Evolutionary conservation across 2,888 invertebrate species (phyloP), one percentile per base, ranked within the genome.

Genomic region (Patella pellucida): DNA sequence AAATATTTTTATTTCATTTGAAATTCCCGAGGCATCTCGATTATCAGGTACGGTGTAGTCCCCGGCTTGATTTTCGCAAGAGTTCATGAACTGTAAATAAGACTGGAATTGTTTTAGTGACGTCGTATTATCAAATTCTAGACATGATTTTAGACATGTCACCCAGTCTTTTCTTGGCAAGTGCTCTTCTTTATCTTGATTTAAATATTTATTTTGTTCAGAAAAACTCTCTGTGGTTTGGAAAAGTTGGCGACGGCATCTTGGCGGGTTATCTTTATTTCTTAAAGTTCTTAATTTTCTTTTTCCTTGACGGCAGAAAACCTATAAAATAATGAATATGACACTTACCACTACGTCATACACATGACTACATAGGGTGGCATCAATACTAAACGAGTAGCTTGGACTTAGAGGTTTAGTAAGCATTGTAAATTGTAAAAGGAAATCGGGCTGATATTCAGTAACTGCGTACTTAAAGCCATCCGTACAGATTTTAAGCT

Each of bases 221-320:
- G 62, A 1, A 16, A 23, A 16, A 19, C 19, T n/a, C 16, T 62
- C 62, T 19, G 62, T n/a, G 11, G n/a, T 23, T 14, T 62, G 62
- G 16, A 62, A 62, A n/a, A 62, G 11, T 23, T 62, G 62, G 16
- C 62, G 62, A 62, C 62, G 16, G 23, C 62, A 62, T 62, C 23
- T 62, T 62, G 62, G 62, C 9, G 62, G 62, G 62, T 62, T 62
- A 7, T n/a, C n/a, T 62, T 62, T 62, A 62, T 62, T 62, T 62
- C 23, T 62, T n/a, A 62, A 62, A 9, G 62, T 62, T 62, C 16
- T 62, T n/a, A 19, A 62, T 62, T 23, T 4, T 62, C 62, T 62
- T 19, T 62, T 62, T n/a, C 62, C 62, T 62, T 62, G 19, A n/a
- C 62, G 23, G 16, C n/a, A 5, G 3, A 62, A 62, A 62, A 62